These are phyloP conservation scores for Melieria crassipennis DNA, from an alignment of 2,888 invertebrate genomes.

Conservation along the genomic window DNA sequence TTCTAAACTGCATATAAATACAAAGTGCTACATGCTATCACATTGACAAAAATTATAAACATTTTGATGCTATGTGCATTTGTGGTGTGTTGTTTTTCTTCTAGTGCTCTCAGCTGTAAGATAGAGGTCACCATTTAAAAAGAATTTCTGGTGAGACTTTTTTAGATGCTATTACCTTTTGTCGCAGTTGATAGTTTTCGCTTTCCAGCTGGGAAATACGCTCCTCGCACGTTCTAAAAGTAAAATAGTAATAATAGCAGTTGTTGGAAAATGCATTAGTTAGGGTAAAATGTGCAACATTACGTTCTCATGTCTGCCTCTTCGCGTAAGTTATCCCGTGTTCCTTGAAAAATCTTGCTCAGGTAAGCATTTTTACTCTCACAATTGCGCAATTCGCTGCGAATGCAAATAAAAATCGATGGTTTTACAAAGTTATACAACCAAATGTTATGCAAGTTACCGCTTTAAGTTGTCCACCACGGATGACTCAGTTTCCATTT, in stretches of 20 bases:
- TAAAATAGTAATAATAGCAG: background rate
- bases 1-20: too few relatives aligned
- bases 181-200: conserved; percentile 59
- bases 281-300: conserved; percentile 11
- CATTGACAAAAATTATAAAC: too few relatives aligned
- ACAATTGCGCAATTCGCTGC: conserved; percentile 64
- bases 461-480: conserved; percentile 73
- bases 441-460: conserved; percentile 57
- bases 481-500: conserved; percentile 70
- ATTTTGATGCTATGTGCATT: background rate
- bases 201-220: conserved; percentile 59
- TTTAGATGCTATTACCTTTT: conserved; percentile 49
- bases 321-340: conserved; percentile 64
- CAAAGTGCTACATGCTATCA: too few relatives aligned
- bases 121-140: background rate
- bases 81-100: conserved; percentile 16
- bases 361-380: conserved; percentile 65
- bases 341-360: conserved; percentile 61
- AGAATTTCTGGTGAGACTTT: background rate
- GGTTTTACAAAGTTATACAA: background rate
- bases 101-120: conserved; percentile 41
- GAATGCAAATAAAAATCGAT: conserved; percentile 13
- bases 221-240: conserved; percentile 55
- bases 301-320: conserved; percentile 58
- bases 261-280: background rate